phyloP scores from a whole-genome alignment of 2,888 invertebrate species.

The Chironomus tentans region DNA sequence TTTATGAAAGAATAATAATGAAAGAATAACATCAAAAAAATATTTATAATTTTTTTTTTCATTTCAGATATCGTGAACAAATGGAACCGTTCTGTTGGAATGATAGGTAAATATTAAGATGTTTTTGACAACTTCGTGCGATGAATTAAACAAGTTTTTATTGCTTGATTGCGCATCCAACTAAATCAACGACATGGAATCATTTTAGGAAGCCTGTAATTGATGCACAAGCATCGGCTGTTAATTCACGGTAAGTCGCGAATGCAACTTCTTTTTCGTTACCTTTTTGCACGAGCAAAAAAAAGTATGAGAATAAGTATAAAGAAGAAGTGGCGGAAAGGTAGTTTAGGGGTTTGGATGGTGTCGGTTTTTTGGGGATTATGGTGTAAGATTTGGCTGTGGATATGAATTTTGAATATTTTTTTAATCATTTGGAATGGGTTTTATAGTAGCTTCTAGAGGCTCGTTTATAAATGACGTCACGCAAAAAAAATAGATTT shows the following conservation, averaged over 20 bases:
- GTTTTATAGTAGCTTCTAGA: no score
- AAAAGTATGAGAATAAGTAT: not conserved
- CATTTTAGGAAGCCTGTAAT: constrained; percentile 20
- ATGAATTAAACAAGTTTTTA: not conserved
- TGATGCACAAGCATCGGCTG: constrained; percentile 15
- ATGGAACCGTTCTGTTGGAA: constrained; percentile 76
- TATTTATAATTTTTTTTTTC: not conserved
- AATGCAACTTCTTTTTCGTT: not conserved
- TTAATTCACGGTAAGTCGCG: constrained; percentile 21
- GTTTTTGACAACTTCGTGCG: constrained; percentile 17
- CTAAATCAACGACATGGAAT: not conserved
- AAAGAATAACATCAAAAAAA: no score
- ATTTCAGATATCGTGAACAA: constrained; percentile 69
- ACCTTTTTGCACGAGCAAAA: not conserved
- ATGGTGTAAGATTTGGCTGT: no score
- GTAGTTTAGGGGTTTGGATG: no score
- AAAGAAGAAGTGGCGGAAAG: no score
- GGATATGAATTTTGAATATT: no score
- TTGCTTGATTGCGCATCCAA: not conserved
- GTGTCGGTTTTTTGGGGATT: no score
- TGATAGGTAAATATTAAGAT: constrained; percentile 58
- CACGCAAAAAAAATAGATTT: no score
- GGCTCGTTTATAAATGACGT: no score
- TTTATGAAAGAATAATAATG: not conserved
- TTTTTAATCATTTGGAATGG: no score